Evolutionary conservation across 2,888 invertebrate species (phyloP).

Genomic region (Temnothorax unifasciatus): DNA sequence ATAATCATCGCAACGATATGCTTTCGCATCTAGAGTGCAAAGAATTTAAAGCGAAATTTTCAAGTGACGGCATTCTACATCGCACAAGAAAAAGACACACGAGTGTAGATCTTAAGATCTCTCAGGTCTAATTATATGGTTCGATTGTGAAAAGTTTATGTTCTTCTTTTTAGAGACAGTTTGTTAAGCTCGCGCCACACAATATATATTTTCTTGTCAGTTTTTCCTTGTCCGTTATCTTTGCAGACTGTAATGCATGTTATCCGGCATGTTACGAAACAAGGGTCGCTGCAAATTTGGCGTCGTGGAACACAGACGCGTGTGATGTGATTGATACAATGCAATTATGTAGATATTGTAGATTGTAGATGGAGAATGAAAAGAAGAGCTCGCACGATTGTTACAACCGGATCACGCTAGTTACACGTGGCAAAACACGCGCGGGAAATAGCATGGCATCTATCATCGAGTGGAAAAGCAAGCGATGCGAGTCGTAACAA

Average conservation of each 20-base stretch:
- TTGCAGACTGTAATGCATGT: conserved; percentile 10
- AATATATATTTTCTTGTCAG: conserved; percentile 15
- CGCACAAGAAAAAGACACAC: not conserved
- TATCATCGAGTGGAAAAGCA: conserved; percentile 31
- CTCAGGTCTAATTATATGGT: not conserved
- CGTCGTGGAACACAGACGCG: not conserved
- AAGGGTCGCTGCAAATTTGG: conserved; percentile 20
- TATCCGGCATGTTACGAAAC: conserved; percentile 10
- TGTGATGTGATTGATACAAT: conserved; percentile 22
- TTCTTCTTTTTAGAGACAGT: not conserved
- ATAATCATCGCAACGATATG: not conserved
- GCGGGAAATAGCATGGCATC: conserved; percentile 15
- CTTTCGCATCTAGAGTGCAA: not conserved
- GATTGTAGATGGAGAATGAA: not conserved
- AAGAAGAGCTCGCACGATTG: conserved; percentile 25
- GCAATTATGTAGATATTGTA: conserved; percentile 30
- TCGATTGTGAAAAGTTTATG: not conserved
- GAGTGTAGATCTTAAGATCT: not conserved
- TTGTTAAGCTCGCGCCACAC: conserved; percentile 26
- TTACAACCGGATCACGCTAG: conserved; percentile 28
- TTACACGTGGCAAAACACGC: conserved; percentile 27
- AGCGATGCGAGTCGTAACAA: conserved; percentile 31
- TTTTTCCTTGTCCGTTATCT: not conserved
- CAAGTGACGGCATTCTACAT: not conserved
- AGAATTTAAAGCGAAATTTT: not conserved